A percentile compares a stretch with the other conserved stretches of the same genome.
These are phyloP conservation scores for Penaeus vannamei DNA, from an alignment of 1,140 invertebrate species.

Conservation along the genomic window DNA sequence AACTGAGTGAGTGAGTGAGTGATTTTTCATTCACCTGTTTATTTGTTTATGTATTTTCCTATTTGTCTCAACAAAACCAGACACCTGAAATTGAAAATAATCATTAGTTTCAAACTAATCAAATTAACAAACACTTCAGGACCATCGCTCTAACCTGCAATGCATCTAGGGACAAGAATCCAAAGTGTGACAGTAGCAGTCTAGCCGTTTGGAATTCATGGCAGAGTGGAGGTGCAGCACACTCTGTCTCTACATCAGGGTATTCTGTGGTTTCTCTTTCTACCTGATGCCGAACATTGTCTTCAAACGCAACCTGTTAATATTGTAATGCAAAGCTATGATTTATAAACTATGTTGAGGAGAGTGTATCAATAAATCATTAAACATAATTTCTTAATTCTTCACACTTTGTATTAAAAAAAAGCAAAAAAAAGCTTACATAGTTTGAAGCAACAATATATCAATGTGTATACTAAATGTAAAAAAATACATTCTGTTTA, in stretches of 20 bases:
- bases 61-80: background rate
- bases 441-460: no score
- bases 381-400: slow-evolving; percentile 56
- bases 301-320: slow-evolving; percentile 68
- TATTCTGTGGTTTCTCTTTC: slow-evolving; percentile 67
- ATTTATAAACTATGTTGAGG: background rate
- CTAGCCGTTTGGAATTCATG: slow-evolving; percentile 95
- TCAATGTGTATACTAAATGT: background rate
- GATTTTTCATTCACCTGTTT: no score
- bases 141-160: slow-evolving; percentile 72
- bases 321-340: background rate
- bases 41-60: no score
- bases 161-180: slow-evolving; percentile 78
- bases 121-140: background rate
- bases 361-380: background rate
- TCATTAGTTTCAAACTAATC: no score
- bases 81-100: no score
- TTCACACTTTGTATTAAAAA: no score
- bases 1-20: no score
- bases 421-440: no score
- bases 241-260: slow-evolving; percentile 78
- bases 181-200: slow-evolving; percentile 92
- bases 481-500: background rate
- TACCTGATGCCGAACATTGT: slow-evolving; percentile 53
- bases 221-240: slow-evolving; percentile 84